phyloP scores from a whole-genome alignment of 2,113 vertebrate species.

The Pseudorasbora parva region DNA sequence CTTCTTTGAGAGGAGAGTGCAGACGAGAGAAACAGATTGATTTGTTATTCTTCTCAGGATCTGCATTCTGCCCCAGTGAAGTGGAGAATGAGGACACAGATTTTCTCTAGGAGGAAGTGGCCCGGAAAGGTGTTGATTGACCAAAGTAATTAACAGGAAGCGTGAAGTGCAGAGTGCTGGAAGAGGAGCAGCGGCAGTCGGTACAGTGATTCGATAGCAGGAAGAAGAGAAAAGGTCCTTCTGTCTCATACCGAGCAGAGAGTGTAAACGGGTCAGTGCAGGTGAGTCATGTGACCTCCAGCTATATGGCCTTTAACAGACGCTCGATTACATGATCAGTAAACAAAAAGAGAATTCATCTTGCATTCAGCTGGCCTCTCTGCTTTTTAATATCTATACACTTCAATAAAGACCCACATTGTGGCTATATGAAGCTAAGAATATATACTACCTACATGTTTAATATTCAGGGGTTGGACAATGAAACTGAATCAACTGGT shows the following conservation, averaged over 20 bases:
- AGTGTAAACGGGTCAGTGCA: background rate
- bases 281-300: constrained; percentile 2
- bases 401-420: background rate
- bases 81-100: background rate
- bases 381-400: background rate
- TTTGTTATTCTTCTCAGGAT: constrained; percentile 1
- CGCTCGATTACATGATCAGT: constrained; percentile 7
- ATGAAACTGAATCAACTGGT: background rate
- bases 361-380: background rate
- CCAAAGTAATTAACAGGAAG: constrained; percentile 37
- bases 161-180: constrained; percentile 20
- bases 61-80: background rate
- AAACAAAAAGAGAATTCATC: background rate
- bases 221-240: background rate
- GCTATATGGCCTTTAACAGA: constrained; percentile 10
- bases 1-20: too few species aligned
- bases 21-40: background rate
- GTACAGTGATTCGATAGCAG: background rate
- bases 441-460: background rate
- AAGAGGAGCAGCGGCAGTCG: background rate
- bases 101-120: constrained; percentile 20
- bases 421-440: background rate
- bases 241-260: background rate
- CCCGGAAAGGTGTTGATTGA: constrained; percentile 33
- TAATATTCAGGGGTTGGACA: too few species aligned